Evolutionary conservation across 2,888 invertebrate genomes (phyloP), one percentile per base, ranked within the genome.

Genomic region (Macrosoma leucophasiata): DNA sequence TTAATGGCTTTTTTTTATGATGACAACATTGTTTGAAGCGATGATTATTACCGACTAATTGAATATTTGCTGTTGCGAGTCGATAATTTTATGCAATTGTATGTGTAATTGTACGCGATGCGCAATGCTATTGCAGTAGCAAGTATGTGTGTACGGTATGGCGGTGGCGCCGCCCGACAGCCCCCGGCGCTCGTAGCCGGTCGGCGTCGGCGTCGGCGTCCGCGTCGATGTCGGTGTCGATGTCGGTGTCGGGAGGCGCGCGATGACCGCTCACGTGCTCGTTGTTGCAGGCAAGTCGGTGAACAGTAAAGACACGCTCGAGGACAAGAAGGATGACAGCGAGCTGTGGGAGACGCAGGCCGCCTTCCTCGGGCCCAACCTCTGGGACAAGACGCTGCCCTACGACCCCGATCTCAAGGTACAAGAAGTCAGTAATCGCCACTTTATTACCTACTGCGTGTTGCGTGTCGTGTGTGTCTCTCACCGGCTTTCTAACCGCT

Each of bases 401-500:
- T 95, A 95, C 76, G 95, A 95, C 85, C 92, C 94, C 75, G 95
- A 96, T 89, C 94, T 97, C 88, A 96, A 96, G 92, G 95, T 95
- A 91, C 87, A 87, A 81, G 86, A 87, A 87, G 87, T 88, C 87
- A 87, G 85, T 86, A 86, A 61, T 66, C 69, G 66, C 62, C 52
- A 70, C 69, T 74, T 63, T 66, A 65, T 73, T 74, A 70, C 76
- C 74, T 77, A 69, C 52, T 72, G 76, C 76, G 72, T 72, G 68
- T 71, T 55, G 57, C 53, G 69, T 67, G 61, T 62, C 50, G 61
- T 67, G 69, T 71, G 64, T 62, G 65, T 67, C 52, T 61, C 35
- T 51, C 50, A 48, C 49, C 43, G 50, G 59, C 63, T 58, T 62
- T 43, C 50, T 57, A 55, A 60, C 48, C 50, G 49, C 52, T 43